A percentile compares a stretch with the other conserved stretches of the same genome.
Evolutionary conservation across 2,888 invertebrate species (phyloP).

Genomic region (Tupiocoris notatus): DNA sequence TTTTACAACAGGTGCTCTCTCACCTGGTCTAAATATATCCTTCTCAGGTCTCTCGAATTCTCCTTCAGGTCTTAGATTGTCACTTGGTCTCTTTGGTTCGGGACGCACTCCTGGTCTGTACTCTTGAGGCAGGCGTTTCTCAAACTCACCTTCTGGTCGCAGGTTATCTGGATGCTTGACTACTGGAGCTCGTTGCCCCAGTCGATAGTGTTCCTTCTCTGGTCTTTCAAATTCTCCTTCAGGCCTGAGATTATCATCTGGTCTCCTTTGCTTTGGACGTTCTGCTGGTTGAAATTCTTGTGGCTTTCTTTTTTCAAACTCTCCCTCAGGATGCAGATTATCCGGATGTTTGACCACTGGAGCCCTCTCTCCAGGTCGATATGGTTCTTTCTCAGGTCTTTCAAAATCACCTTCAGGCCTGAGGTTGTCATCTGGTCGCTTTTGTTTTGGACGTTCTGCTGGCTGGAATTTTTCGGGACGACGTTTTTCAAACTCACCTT

Average conservation of each 20-base stretch:
- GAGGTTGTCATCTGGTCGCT: slow-evolving; percentile 57
- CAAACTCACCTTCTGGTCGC: slow-evolving; percentile 62
- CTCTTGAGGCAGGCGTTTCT: slow-evolving; percentile 52
- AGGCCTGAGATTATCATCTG: slow-evolving; percentile 56
- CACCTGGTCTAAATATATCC: slow-evolving; percentile 52
- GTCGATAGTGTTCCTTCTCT: slow-evolving; percentile 42
- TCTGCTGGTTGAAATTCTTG: slow-evolving; percentile 52
- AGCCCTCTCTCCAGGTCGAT: slow-evolving; percentile 50
- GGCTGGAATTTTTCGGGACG: slow-evolving; percentile 49
- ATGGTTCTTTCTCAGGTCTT: slow-evolving; percentile 48
- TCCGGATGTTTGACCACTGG: slow-evolving; percentile 52
- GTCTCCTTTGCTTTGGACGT: slow-evolving; percentile 52
- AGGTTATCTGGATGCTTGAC: slow-evolving; percentile 55
- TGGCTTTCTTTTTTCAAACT: slow-evolving; percentile 55
- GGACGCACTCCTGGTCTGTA: slow-evolving; percentile 57
- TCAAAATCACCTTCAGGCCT: slow-evolving; percentile 60
- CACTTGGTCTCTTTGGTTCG: slow-evolving; percentile 57
- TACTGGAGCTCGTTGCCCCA: slow-evolving; percentile 61
- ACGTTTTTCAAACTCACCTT: slow-evolving; percentile 51
- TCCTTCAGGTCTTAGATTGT: slow-evolving; percentile 57
- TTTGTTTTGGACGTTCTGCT: slow-evolving; percentile 54
- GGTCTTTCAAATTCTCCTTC: slow-evolving; percentile 61
- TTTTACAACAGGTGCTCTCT: slow-evolving; percentile 52
- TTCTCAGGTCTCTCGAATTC: slow-evolving; percentile 55
- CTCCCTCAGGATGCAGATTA: slow-evolving; percentile 52